Evolutionary conservation across 2,113 vertebrate genomes (phyloP), one percentile per base, ranked within the genome.

Genomic region (Gallinago jamesoni): DNA sequence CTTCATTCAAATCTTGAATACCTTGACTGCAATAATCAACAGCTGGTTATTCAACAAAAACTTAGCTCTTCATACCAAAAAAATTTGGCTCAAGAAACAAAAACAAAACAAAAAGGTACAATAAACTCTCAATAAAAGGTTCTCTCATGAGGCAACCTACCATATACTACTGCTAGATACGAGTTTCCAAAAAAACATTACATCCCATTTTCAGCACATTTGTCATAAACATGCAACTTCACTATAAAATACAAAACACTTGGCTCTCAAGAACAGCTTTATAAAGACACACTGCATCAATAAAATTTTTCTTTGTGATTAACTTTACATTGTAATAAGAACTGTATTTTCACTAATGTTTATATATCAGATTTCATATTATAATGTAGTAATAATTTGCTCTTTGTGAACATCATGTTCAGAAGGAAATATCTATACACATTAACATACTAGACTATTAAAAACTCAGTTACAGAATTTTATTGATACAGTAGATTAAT

Each of bases 401-500:
- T 97, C 97, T 97, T 97, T 98, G 94, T 97, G 97, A 98, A 98
- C 97, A 94, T 97, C 96, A 97, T 81, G 96, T 97, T 98, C 97
- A 97, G 97, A 92, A 98, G 96, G 95, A 97, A 98, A 96, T 97
- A 98, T 94, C 97, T 98, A 98, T 98, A 98, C 98, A 98, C 98
- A 98, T 97, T 97, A 98, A 98, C 96, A 98, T 98, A 98, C 98
- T 98, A 98, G 97, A 98, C 98, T 98, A 98, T 98, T 97, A 98
- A 97, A 98, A 98, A 98, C 96, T 97, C 98, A 98, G 98, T 98
- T 99, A 99, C 98, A 99, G 98, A 99, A 99, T 99, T 99, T 98
- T 99, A 99, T 99, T 99, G 98, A 98, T 99, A 99, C 98, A 99
- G 98, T 98, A 98, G 98, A 98, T 98, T 97, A 98, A 98, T 98